phyloP scores from a whole-genome alignment of 2,113 vertebrate species.

The Prunella fulvescens region DNA sequence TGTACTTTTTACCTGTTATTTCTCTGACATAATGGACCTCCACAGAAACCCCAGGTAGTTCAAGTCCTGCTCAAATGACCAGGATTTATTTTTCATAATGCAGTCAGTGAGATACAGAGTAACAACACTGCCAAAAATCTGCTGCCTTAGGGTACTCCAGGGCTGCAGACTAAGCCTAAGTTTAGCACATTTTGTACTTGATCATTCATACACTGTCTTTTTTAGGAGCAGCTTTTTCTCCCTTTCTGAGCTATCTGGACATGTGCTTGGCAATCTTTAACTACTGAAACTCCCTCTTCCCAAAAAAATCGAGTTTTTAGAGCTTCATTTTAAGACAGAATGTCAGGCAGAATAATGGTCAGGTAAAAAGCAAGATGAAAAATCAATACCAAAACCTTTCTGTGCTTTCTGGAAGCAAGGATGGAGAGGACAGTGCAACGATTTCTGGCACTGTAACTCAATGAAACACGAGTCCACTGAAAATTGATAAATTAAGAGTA shows the following conservation, averaged over 20 bases:
- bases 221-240: background rate
- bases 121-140: background rate
- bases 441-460: background rate
- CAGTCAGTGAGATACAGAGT: background rate
- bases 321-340: background rate
- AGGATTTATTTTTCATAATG: background rate
- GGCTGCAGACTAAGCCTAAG: background rate
- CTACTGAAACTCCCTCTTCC: background rate
- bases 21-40: background rate
- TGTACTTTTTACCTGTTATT: background rate
- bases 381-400: background rate
- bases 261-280: background rate
- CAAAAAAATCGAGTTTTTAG: background rate
- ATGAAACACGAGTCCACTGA: background rate
- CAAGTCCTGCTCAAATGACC: background rate
- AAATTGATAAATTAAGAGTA: background rate
- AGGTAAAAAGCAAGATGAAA: background rate
- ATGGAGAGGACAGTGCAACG: background rate
- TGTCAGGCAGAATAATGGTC: background rate
- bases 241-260: background rate
- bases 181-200: background rate
- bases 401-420: background rate
- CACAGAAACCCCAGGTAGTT: background rate
- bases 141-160: background rate
- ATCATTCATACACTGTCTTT: background rate